phyloP scores from a whole-genome alignment of 2,113 vertebrate species.

The Gobiocypris rarus region DNA sequence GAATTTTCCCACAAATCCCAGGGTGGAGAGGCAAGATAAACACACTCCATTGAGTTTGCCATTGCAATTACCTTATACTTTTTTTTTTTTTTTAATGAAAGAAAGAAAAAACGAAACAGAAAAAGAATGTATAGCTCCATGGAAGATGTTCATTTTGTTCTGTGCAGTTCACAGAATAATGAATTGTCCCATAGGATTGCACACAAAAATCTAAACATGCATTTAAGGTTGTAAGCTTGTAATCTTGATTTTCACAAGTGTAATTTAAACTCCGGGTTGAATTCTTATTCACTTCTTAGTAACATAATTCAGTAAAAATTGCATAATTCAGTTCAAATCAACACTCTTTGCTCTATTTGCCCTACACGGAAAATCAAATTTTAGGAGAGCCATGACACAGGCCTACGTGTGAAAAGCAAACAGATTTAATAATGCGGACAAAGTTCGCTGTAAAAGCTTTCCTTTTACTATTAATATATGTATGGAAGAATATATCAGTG shows the following conservation, averaged over 20 bases:
- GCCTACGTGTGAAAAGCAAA: constrained; percentile 17
- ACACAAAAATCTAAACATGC: constrained; percentile 55
- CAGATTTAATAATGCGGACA: constrained; percentile 32
- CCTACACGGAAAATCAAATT: constrained; percentile 8
- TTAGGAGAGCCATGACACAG: not conserved
- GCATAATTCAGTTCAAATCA: constrained; percentile 12
- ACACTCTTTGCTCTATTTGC: not conserved
- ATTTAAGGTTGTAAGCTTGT: constrained; percentile 25
- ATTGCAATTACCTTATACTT: constrained; percentile 88
- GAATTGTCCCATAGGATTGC: constrained; percentile 37
- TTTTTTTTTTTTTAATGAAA: not conserved
- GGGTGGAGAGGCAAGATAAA: constrained; percentile 90
- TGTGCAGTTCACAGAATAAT: constrained; percentile 65
- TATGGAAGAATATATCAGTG: constrained; percentile 52
- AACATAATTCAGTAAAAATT: not conserved
- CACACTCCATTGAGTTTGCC: constrained; percentile 87
- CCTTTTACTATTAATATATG: constrained; percentile 55
- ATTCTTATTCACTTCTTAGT: not conserved
- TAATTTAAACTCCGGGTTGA: constrained; percentile 16
- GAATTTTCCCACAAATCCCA: constrained; percentile 85
- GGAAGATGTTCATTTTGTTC: constrained; percentile 73
- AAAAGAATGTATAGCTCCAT: constrained; percentile 73
- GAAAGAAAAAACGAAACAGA: not conserved
- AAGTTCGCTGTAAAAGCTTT: constrained; percentile 55
- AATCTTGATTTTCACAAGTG: constrained; percentile 10